Base-by-base conservation (phyloP, 2,113 vertebrate species). In the Muntiacus reevesi region DNA sequence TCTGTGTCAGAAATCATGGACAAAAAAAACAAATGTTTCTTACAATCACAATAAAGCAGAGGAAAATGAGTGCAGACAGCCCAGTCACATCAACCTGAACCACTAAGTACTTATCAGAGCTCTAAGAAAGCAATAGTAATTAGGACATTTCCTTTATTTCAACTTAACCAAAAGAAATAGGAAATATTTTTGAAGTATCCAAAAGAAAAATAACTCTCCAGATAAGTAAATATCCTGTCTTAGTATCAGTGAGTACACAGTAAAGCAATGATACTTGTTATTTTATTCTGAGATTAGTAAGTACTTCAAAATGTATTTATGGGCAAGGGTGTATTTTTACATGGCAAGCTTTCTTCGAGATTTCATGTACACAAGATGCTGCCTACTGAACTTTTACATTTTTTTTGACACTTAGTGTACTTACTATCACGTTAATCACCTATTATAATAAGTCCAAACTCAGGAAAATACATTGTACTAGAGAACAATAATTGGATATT, bases 401-500 rank as follows among this genome's bases (percentile, higher is more conserved):
- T 76, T 43, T 67, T 28, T 30, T 23, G n/a, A 12, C 76, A 82
- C 81, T 92, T 85, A 81, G 2, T 90, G 59, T 86, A 74, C 84
- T 95, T 94, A 87, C 2, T 14, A 91, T 91, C 43, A 92, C 45
- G 28, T 89, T 84, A 95, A 95, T 76, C 33, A 50, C 21, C 13
- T 47, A 47, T 47, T 47, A 81, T 87, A 84, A 87, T 60, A 91
- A 78, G 3, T 11, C 8, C 36, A 96, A 62, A 78, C 19, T 60
- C 21, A 81, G 15, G 12, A 52, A 88, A 97, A 96, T 50, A 71
- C 60, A 45, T 60, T 95, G 25, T 91, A 54, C 14, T 50, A 64
- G 5, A 81, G 47, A 93, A 84, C 7, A 92, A 62, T 85, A 90
- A 96, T 62, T 81, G 13, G 4, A 60, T 91, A 97, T 97, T 47